Evolutionary conservation across 64 coral and sea anemone genomes (phyloP).

Genomic region (Cladopsammia gracilis): DNA sequence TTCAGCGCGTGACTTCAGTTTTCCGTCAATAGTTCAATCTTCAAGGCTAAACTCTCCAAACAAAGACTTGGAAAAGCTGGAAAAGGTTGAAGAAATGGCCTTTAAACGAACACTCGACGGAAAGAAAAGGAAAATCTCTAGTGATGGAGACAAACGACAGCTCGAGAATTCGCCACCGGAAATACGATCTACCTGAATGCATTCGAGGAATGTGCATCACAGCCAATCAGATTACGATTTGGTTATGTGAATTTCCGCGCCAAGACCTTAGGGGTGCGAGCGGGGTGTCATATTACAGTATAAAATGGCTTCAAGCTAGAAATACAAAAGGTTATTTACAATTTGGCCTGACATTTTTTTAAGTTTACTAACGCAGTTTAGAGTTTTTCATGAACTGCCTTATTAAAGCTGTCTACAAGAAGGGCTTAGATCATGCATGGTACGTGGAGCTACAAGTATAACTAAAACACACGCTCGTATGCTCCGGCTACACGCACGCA

Average conservation of each 20-base stretch:
- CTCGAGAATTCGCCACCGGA: slow-evolving; percentile 26
- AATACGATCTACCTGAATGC: slow-evolving; percentile 63
- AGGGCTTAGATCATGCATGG: too few species aligned
- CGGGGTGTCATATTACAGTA: neutral
- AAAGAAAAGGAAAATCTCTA: slow-evolving; percentile 24
- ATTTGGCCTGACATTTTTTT: neutral
- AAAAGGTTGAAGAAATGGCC: neutral
- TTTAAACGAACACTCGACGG: neutral
- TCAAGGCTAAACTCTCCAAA: neutral
- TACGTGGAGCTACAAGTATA: too few species aligned
- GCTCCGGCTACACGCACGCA: too few species aligned
- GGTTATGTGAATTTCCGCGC: slow-evolving; percentile 33
- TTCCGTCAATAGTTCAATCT: neutral
- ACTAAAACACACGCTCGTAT: too few species aligned
- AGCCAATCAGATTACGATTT: slow-evolving; percentile 43
- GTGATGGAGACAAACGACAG: neutral
- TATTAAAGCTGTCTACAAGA: too few species aligned
- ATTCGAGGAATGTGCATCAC: slow-evolving; percentile 38
- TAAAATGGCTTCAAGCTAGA: too few species aligned
- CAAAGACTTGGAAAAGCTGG: neutral
- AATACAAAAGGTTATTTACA: neutral
- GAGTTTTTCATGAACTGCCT: too few species aligned
- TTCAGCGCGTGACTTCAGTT: neutral
- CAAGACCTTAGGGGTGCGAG: neutral
- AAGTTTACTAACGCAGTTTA: too few species aligned